Percentiles rank a stretch among this genome's conserved stretches.
These are phyloP conservation scores for Caenorhabditis remanei DNA, from an alignment of 1,140 invertebrate species.

Conservation along the genomic window DNA sequence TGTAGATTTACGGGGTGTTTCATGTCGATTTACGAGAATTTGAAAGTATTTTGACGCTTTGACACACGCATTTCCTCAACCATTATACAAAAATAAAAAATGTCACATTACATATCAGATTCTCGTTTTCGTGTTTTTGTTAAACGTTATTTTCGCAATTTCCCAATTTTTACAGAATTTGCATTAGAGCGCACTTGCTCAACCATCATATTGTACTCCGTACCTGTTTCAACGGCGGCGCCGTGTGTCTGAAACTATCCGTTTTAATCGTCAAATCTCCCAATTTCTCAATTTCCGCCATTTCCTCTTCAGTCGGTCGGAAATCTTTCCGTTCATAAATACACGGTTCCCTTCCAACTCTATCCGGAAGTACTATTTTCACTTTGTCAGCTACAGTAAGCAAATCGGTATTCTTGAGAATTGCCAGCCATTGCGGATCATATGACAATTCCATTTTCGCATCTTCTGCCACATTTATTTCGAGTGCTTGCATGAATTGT, in stretches of 20 bases:
- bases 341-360: neutral
- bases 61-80: too few species aligned
- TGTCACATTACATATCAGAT: too few species aligned
- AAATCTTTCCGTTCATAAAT: conserved; percentile 82
- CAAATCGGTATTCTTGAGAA: conserved; percentile 67
- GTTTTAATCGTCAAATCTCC: conserved; percentile 82
- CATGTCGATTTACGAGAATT: too few species aligned
- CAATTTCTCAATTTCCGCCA: conserved; percentile 82
- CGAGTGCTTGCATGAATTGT: conserved; percentile 84
- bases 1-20: too few species aligned
- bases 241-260: conserved; percentile 85
- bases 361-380: conserved; percentile 24
- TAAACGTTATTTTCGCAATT: too few species aligned
- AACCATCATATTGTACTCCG: too few species aligned
- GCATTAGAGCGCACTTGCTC: too few species aligned
- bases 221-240: conserved; percentile 80
- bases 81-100: too few species aligned
- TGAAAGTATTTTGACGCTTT: too few species aligned
- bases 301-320: conserved; percentile 85
- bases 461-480: conserved; percentile 56
- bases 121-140: too few species aligned
- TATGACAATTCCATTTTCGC: conserved; percentile 62
- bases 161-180: too few species aligned
- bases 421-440: conserved; percentile 66
- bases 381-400: conserved; percentile 39